phyloP scores from a whole-genome alignment of 2,797 vertebrate species.

The Anniella stebbinsi region DNA sequence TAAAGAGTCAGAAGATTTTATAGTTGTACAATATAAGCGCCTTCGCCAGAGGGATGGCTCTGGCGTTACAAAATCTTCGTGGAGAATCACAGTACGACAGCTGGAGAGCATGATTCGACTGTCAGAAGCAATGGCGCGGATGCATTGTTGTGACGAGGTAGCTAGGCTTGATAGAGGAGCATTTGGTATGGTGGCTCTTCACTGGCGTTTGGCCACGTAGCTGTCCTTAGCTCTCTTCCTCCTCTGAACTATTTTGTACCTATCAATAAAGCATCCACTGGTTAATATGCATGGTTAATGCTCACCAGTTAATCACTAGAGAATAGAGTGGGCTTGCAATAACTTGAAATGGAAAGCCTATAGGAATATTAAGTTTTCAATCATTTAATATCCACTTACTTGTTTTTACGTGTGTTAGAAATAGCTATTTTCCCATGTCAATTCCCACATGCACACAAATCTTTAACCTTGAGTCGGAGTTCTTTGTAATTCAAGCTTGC shows the following conservation, averaged over 20 bases:
- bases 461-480: neutral
- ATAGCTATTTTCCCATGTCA: neutral
- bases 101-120: conserved; percentile 98
- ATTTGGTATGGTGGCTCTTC: neutral
- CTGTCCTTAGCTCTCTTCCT: neutral
- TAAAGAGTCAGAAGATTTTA: conserved; percentile 96
- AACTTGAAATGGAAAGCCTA: neutral
- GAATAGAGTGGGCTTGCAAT: neutral
- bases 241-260: neutral
- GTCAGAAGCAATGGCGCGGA: conserved; percentile 96
- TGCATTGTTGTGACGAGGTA: conserved; percentile 99
- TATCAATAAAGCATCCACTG: neutral
- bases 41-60: conserved; percentile 93
- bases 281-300: neutral
- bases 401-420: neutral
- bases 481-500: neutral
- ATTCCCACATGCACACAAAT: neutral
- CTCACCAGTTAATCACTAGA: neutral
- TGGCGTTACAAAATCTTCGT: conserved; percentile 91
- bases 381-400: neutral
- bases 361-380: neutral
- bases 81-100: conserved; percentile 97
- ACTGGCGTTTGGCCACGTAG: neutral
- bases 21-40: conserved; percentile 97
- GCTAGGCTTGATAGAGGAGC: neutral